Base-by-base conservation (phyloP, 1,140 invertebrate species). In the Trypoxylus dichotomus region DNA sequence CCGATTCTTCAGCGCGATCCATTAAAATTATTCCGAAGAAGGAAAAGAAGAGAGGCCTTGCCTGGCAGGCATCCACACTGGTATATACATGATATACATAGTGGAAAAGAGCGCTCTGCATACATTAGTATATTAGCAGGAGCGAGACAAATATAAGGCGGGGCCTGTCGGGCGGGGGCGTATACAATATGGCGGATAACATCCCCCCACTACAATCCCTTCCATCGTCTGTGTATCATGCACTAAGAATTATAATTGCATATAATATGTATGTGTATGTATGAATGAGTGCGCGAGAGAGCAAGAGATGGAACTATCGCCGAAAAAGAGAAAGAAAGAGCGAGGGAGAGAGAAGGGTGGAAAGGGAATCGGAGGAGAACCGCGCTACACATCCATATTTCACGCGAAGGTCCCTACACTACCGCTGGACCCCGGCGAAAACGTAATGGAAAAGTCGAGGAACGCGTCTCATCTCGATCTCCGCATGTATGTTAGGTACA, bases 131-230 rank as follows among this genome's bases (percentile, higher is more conserved):
- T 32, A 42, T 74, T 43, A 25, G 80, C 54, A 42, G 25, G 78
- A 84, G 77, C n/a, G 79, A 80, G 82, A 83, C 43, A 76, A 77
- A 71, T 41, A 42, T 75, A 82, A 79, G 85, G 85, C 85, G 85
- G 82, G 81, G 83, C 83, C 78, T 81, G 60, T 74, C 72, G 78
- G 78, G 84, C 83, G 84, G 84, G 85, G 85, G 85, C 85, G 85
- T 84, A 83, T 84, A 86, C 85, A 86, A 86, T 86, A 86, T 86
- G 85, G 85, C 84, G 85, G 85, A 85, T 81, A 81, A 83, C 81
- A 82, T 81, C 81, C 80, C 82, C 83, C 83, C 83, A 81, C 81
- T 78, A 74, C 54, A 76, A 77, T 79, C 81, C 83, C 84, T 81
- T 80, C 83, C 81, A 80, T 71, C 73, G 76, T 80, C 77, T 58